Evolutionary conservation across 1,140 invertebrate species (phyloP).

Genomic region (Pseudomyrmex dendroicus): DNA sequence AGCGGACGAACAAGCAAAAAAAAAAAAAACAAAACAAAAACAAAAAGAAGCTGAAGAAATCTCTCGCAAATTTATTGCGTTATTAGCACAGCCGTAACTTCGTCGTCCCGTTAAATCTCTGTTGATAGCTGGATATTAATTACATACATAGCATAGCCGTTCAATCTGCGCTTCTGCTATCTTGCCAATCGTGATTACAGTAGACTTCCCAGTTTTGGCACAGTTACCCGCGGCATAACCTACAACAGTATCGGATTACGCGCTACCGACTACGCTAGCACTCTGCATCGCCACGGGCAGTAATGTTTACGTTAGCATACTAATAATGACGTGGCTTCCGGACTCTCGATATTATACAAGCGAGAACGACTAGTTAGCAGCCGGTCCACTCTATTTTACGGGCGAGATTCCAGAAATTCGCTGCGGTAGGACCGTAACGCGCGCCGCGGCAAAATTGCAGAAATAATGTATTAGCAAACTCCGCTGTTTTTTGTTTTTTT

Average conservation of each 20-base stretch:
- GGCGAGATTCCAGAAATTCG: constrained; percentile 24
- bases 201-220: constrained; percentile 53
- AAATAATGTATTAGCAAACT: neutral
- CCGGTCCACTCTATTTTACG: constrained; percentile 32
- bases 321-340: constrained; percentile 59
- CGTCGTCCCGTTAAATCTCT: no score
- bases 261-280: constrained; percentile 29
- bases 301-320: constrained; percentile 61
- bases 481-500: no score
- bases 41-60: neutral
- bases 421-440: neutral
- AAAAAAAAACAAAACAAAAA: neutral
- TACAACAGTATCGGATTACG: constrained; percentile 56
- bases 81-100: no score
- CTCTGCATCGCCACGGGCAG: constrained; percentile 51
- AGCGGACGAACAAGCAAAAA: neutral
- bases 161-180: constrained; percentile 8
- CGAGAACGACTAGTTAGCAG: constrained; percentile 44
- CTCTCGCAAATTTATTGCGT: neutral
- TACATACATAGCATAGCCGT: neutral
- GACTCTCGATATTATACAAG: constrained; percentile 55
- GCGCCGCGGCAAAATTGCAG: constrained; percentile 20
- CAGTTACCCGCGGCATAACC: constrained; percentile 40
- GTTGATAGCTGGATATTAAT: neutral
- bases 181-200: constrained; percentile 49